These are phyloP conservation scores for Silurus asotus DNA, from an alignment of 2,113 vertebrate species.

Conservation along the genomic window DNA sequence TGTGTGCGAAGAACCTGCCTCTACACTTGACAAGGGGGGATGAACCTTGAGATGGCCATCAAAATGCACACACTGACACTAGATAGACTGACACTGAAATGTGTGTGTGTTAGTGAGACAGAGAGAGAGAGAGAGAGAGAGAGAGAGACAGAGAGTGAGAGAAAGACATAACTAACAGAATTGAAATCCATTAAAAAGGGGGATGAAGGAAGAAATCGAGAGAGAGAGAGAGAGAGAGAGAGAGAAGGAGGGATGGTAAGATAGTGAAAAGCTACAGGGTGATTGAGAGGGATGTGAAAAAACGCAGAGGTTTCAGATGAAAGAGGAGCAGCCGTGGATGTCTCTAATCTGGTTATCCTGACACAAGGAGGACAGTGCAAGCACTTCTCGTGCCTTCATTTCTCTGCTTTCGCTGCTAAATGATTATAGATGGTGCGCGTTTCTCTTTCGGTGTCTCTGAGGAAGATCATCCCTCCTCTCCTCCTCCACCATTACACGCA, in stretches of 20 bases:
- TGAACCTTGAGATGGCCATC: conserved; percentile 1
- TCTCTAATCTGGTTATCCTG: conserved; percentile 73
- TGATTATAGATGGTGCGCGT: conserved; percentile 70
- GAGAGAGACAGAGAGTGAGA: neutral
- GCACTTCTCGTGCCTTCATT: conserved; percentile 61
- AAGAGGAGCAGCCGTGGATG: conserved; percentile 60
- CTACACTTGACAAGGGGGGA: neutral
- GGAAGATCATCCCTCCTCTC: conserved; percentile 16
- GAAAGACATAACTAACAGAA: conserved; percentile 20
- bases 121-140: conserved; percentile 16
- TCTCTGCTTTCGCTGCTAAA: conserved; percentile 64
- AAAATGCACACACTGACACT: neutral
- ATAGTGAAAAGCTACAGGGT: conserved; percentile 3
- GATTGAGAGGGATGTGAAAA: neutral
- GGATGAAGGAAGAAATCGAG: conserved; percentile 34
- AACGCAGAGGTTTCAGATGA: conserved; percentile 36
- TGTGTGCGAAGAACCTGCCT: neutral
- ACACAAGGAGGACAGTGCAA: conserved; percentile 65
- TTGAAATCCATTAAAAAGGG: neutral
- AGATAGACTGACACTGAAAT: conserved; percentile 7
- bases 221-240: conserved; percentile 37
- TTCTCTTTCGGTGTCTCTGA: conserved; percentile 24
- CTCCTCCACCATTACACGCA: conserved; percentile 25
- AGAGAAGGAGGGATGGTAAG: conserved; percentile 22
- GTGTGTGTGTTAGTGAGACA: conserved; percentile 22